Conservation (phyloP, 1,140 invertebrate genomes). For the Capitella teleta region DNA sequence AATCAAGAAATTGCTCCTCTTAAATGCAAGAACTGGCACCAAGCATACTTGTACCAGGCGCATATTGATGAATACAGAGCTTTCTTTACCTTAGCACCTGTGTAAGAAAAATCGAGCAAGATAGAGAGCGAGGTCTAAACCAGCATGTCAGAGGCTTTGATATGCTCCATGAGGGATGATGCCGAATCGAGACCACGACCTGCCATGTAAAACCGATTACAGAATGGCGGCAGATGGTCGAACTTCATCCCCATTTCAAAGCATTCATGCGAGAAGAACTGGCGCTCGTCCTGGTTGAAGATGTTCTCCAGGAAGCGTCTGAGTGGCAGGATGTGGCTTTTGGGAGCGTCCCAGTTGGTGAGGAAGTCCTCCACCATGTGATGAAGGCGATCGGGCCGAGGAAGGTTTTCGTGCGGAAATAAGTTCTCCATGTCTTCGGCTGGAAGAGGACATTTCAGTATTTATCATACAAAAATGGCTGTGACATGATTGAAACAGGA, state of each 20-base stretch:
- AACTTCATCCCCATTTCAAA: conserved; percentile 32
- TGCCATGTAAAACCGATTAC: conserved; percentile 15
- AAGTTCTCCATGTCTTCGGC: conserved; percentile 27
- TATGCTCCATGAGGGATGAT: too few species aligned
- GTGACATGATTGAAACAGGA: too few species aligned
- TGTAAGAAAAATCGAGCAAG: too few species aligned
- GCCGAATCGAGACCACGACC: conserved; percentile 1
- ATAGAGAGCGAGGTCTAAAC: too few species aligned
- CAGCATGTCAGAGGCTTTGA: too few species aligned
- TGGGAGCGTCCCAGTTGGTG: conserved; percentile 39
- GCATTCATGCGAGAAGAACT: conserved; percentile 36
- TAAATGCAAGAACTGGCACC: too few species aligned
- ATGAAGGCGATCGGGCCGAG: conserved; percentile 36
- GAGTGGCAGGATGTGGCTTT: conserved; percentile 39
- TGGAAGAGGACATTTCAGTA: conserved; percentile 23
- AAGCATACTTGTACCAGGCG: too few species aligned
- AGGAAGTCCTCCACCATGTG: conserved; percentile 46
- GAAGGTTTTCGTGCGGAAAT: conserved; percentile 19
- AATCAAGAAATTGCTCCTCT: too few species aligned
- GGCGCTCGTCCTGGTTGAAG: conserved; percentile 16
- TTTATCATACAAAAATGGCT: too few species aligned
- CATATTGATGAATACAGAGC: too few species aligned
- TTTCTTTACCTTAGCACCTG: too few species aligned
- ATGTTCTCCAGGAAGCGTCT: conserved; percentile 38
- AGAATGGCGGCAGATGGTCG: conserved; percentile 21